Conservation (phyloP, 2,113 vertebrate genomes). For the Falcunculus frontatus region DNA sequence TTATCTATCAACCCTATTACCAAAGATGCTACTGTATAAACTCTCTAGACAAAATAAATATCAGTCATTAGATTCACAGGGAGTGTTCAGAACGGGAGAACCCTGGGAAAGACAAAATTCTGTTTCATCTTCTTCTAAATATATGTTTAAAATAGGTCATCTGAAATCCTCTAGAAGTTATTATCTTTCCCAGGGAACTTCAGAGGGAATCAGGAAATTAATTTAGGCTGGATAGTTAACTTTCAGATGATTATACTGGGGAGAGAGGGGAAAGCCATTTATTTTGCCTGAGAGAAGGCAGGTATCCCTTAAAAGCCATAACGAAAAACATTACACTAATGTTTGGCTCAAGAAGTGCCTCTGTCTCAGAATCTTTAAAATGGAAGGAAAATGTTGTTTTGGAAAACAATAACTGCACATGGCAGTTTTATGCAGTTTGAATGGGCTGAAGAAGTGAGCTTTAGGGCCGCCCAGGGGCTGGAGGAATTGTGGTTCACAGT, state of each 20-base stretch:
- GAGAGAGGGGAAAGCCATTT: neutral
- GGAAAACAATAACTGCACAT: neutral
- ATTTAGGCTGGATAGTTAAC: neutral
- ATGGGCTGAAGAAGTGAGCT: neutral
- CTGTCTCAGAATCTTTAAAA: neutral
- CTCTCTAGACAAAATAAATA: conserved; percentile 18
- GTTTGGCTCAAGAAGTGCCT: neutral
- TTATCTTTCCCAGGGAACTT: neutral
- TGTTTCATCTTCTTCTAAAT: conserved; percentile 10
- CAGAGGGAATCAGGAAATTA: neutral
- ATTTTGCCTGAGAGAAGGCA: neutral
- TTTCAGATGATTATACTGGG: neutral
- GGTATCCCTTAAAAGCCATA: neutral
- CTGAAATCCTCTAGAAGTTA: neutral
- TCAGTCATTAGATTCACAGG: neutral
- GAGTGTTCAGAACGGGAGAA: neutral
- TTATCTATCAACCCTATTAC: neutral
- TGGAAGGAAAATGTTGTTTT: neutral
- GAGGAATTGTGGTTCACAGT: neutral
- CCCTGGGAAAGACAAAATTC: conserved; percentile 5
- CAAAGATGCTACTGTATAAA: neutral
- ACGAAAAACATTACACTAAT: neutral
- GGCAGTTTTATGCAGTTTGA: neutral
- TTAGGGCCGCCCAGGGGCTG: neutral
- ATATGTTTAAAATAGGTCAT: conserved; percentile 5